Evolutionary conservation across 2,797 vertebrate species (phyloP).

Genomic region (Dromococcyx pavoninus): DNA sequence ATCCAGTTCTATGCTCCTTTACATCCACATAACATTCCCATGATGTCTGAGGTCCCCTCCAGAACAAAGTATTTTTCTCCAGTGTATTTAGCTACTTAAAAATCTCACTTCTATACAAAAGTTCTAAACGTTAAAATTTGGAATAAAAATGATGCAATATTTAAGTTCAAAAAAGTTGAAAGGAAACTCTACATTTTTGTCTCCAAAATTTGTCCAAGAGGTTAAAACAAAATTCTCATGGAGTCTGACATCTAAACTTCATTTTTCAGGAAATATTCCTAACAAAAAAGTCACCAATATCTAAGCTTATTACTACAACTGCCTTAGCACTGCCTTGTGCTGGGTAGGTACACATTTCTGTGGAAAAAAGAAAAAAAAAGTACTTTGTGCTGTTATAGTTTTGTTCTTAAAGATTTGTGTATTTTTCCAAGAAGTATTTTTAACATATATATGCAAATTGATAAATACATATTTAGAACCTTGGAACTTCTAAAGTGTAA

Average conservation of each 20-base stretch:
- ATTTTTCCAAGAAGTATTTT: neutral
- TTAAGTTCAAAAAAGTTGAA: neutral
- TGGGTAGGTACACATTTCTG: neutral
- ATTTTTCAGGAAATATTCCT: neutral
- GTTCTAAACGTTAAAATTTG: neutral
- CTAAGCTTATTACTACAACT: neutral
- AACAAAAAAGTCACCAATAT: neutral
- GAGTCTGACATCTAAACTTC: neutral
- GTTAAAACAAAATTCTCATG: neutral
- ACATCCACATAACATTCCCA: neutral
- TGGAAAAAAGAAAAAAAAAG: neutral
- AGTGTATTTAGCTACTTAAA: neutral
- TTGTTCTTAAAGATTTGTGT: neutral
- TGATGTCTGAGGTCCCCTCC: neutral
- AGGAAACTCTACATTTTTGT: neutral
- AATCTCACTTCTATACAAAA: neutral
- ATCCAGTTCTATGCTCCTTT: neutral
- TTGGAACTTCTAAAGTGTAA: neutral
- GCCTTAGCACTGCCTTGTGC: neutral
- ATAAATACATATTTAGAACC: fast-evolving
- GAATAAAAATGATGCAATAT: neutral
- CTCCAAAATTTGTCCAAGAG: neutral
- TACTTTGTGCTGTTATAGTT: neutral
- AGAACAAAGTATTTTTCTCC: neutral
- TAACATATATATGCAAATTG: neutral